phyloP scores from a whole-genome alignment of 2,113 vertebrate genomes.

The Ondatra zibethicus region DNA sequence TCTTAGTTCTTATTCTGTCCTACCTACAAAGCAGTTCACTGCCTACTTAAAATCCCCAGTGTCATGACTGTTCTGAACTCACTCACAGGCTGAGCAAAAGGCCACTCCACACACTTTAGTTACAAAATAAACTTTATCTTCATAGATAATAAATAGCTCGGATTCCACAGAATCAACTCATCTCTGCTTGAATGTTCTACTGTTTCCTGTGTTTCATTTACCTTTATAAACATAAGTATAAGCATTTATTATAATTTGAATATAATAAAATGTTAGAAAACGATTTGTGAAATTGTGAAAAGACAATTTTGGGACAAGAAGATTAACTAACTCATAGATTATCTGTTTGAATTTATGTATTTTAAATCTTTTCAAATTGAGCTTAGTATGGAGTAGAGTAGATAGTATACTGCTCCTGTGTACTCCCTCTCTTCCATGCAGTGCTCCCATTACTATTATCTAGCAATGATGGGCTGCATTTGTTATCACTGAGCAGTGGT shows the following conservation, averaged over 20 bases:
- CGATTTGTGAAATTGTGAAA: not conserved
- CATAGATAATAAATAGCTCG: not conserved
- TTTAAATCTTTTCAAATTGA: not conserved
- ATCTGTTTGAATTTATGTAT: not conserved
- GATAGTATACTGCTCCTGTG: not conserved
- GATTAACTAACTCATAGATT: not conserved
- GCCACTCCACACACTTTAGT: not conserved
- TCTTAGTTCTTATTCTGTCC: not conserved
- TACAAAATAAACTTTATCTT: not conserved
- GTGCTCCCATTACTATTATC: not conserved
- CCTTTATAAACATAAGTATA: not conserved
- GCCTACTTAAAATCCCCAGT: not conserved
- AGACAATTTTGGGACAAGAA: not conserved
- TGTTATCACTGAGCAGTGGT: not conserved
- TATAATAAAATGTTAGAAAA: slow-evolving; percentile 30
- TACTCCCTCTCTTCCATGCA: not conserved
- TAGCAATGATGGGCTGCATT: not conserved
- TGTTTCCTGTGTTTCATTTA: not conserved
- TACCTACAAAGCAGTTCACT: not conserved
- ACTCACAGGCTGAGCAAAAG: not conserved
- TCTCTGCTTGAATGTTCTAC: not conserved
- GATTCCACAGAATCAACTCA: not conserved
- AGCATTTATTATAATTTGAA: not conserved
- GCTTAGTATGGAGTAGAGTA: not conserved
- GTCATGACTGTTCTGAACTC: not conserved